phyloP scores from a whole-genome alignment of 30 jellyfish, hydroid and myxozoan species.

The Aurelia sp. region DNA sequence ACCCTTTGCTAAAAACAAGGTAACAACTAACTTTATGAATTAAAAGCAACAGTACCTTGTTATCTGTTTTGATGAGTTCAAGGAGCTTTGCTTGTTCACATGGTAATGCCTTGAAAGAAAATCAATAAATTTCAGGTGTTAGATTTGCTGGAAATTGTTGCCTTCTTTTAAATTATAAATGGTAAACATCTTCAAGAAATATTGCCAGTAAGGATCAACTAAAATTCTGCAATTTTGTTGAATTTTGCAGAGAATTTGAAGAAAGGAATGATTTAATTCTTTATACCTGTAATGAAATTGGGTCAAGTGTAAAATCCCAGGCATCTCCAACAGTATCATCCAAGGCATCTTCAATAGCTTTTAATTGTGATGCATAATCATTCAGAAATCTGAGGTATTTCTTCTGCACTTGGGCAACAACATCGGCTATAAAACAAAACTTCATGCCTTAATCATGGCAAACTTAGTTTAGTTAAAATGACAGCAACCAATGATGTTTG shows the following conservation, averaged over 20 bases:
- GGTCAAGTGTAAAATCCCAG: constrained; percentile 99
- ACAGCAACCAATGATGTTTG: too few species aligned
- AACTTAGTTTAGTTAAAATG: too few species aligned
- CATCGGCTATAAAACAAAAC: constrained; percentile 51
- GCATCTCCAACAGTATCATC: constrained; percentile 97
- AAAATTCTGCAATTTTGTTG: too few species aligned
- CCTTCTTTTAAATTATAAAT: too few species aligned
- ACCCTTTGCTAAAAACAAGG: too few species aligned
- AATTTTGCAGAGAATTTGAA: too few species aligned
- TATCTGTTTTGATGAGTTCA: constrained; percentile 93
- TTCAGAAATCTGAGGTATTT: constrained; percentile 83
- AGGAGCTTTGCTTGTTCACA: constrained; percentile 87
- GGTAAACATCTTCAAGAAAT: too few species aligned
- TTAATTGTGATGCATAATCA: constrained; percentile 94
- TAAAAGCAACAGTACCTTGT: constrained; percentile 63
- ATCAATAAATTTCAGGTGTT: neutral
- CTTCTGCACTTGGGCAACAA: constrained; percentile 93
- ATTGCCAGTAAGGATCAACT: too few species aligned
- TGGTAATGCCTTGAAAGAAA: constrained; percentile 80
- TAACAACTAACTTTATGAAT: too few species aligned
- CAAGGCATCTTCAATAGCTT: constrained; percentile 96
- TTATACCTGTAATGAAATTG: constrained; percentile 93
- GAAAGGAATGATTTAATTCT: too few species aligned
- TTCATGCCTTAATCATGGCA: neutral
- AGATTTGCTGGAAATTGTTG: too few species aligned